Evolutionary conservation across 2,113 vertebrate species (phyloP).

Genomic region (Philantomba maxwellii): DNA sequence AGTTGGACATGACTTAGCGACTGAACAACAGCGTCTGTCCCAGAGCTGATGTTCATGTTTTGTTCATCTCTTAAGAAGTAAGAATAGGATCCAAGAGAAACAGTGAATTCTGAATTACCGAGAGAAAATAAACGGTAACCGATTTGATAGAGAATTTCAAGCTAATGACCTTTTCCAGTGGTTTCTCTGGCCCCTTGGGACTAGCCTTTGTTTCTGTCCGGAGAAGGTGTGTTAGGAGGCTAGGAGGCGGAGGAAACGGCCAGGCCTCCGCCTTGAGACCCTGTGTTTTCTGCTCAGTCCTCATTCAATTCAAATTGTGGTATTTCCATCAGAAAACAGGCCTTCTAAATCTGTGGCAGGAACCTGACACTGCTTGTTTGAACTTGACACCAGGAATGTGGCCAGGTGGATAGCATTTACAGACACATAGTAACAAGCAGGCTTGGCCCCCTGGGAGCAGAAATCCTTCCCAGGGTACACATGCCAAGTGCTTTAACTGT

Average conservation of each 20-base stretch:
- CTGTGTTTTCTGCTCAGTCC: not conserved
- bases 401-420: not conserved
- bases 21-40: not conserved
- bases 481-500: not conserved
- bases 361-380: constrained; percentile 32
- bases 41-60: not conserved
- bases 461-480: constrained; percentile 18
- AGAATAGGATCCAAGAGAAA: not conserved
- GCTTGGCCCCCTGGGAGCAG: not conserved
- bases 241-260: not conserved
- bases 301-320: not conserved
- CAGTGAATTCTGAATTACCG: not conserved
- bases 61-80: not conserved
- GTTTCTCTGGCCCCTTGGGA: not conserved
- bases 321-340: constrained; percentile 1
- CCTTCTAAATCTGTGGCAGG: not conserved
- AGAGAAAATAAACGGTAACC: not conserved
- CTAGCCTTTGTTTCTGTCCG: not conserved
- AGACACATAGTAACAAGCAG: not conserved
- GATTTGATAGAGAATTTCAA: not conserved
- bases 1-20: not conserved
- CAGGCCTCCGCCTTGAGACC: not conserved
- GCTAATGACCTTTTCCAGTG: not conserved
- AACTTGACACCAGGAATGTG: constrained; percentile 52
- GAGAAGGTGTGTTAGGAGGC: not conserved